These are phyloP conservation scores for Helicorthomorpha holstii DNA, from an alignment of 1,140 invertebrate species.

Conservation along the genomic window DNA sequence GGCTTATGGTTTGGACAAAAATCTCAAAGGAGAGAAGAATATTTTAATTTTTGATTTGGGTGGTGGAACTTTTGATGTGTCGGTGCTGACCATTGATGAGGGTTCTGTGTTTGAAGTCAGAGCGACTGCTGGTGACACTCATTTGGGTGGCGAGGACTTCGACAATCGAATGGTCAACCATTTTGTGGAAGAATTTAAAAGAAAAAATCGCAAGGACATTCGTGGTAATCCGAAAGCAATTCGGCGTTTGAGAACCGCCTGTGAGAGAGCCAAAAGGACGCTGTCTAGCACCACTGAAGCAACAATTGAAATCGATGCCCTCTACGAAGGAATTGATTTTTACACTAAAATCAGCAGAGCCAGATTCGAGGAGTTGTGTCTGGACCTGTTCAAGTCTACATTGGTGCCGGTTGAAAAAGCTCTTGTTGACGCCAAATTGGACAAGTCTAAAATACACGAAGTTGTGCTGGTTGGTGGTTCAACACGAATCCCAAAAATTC, in stretches of 20 bases:
- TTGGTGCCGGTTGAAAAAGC: constrained; percentile 92
- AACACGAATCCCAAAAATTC: constrained; percentile 95
- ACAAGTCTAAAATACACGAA: constrained; percentile 79
- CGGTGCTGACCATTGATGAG: constrained; percentile 87
- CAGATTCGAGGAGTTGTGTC: constrained; percentile 82
- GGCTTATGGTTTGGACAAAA: constrained; percentile 32
- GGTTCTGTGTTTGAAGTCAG: too few relatives aligned
- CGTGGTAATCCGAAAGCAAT: constrained; percentile 74
- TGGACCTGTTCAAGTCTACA: constrained; percentile 70
- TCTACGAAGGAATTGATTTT: constrained; percentile 90
- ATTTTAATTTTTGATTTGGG: too few relatives aligned
- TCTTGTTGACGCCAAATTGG: constrained; percentile 79
- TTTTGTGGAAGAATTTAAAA: constrained; percentile 90
- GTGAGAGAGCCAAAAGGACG: too few relatives aligned
- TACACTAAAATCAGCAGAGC: constrained; percentile 88
- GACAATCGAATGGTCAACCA: constrained; percentile 87
- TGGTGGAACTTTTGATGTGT: constrained; percentile 94
- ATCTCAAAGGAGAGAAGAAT: too few relatives aligned
- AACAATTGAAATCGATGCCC: constrained; percentile 84
- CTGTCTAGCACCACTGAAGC: constrained; percentile 88
- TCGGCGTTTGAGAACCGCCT: constrained; percentile 66
- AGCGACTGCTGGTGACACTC: constrained; percentile 91
- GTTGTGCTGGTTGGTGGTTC: constrained; percentile 95
- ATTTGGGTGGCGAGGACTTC: too few relatives aligned
- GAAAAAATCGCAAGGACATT: constrained; percentile 92